Base-by-base conservation (phyloP, 1,140 invertebrate species). In the Orchestia grillus region DNA sequence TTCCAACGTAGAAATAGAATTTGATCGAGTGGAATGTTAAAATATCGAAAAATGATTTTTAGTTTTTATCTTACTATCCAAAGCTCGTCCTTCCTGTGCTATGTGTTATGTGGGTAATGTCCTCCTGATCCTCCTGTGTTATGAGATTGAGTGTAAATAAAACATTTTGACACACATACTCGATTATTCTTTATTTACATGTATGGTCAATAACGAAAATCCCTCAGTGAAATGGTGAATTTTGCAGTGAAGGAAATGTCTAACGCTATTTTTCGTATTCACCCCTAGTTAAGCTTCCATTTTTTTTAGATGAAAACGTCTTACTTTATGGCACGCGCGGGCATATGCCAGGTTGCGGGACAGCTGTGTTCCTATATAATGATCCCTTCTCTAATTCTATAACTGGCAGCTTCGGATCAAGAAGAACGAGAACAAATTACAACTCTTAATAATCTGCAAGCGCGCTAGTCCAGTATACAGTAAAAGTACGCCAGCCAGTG, bases 381-480 rank as follows among this genome's bases (percentile, higher is more conserved):
- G 16, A 44, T 90, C n/a, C 88, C n/a, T 90, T 42, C 88, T 90
- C 36, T 90, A 90, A 90, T 90, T 90, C 28, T 90, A 44, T 90
- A 90, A 90, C 6, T 42, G 15, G 4, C 4, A 36, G n/a, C 41
- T 90, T 36, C 6, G 88, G 42, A 90, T 44, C 3, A 42, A 90
- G n/a, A 90, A 90, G 42, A 44, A 90, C 88, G n/a, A n/a, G n/a
- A n/a, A 90, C 16, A 36, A 90, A 42, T 11, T 90, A 44, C 88
- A 90, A 44, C 0, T 42, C 28, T 90, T 90, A 90, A 90, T 90
- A 90, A 90, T 41, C 41, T 16, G 41, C 43, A 42, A 90, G 88
- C 88, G 36, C 15, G n/a, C 28, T 8, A 11, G 43, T 90, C 88
- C n/a, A 44, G 41, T 42, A 42, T 41, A 90, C 88, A 90, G 42